These are phyloP conservation scores for Unio delphinus DNA, from an alignment of 2,888 invertebrate species.

Conservation along the genomic window DNA sequence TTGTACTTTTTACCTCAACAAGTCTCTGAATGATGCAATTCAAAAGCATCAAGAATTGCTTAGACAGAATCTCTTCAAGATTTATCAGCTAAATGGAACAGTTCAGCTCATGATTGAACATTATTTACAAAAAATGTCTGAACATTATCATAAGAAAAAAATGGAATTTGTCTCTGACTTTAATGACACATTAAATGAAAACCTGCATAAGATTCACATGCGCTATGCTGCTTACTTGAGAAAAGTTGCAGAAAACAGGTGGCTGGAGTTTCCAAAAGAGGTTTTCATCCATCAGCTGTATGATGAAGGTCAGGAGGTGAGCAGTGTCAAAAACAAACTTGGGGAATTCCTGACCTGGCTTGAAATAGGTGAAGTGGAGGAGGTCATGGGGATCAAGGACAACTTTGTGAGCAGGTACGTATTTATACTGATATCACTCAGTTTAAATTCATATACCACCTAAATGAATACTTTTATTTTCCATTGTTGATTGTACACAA, in stretches of 20 bases:
- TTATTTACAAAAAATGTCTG: slow-evolving; percentile 33
- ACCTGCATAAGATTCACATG: slow-evolving; percentile 42
- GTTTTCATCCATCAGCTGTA: slow-evolving; percentile 52
- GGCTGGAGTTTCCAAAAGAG: slow-evolving; percentile 62
- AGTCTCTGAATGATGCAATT: slow-evolving; percentile 27
- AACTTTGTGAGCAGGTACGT: slow-evolving; percentile 42
- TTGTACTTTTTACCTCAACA: slow-evolving; percentile 53
- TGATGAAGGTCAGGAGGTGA: slow-evolving; percentile 23
- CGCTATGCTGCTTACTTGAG: slow-evolving; percentile 56
- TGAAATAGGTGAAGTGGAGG: slow-evolving; percentile 57
- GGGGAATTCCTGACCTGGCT: slow-evolving; percentile 56
- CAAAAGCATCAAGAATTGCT: slow-evolving; percentile 25
- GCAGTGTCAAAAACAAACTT: slow-evolving; percentile 33
- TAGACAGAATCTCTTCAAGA: slow-evolving; percentile 26
- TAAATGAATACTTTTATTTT: too few relatives aligned
- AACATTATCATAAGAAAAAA: slow-evolving; percentile 39
- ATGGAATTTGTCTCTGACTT: slow-evolving; percentile 49
- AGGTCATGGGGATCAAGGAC: slow-evolving; percentile 44
- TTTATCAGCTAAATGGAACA: slow-evolving; percentile 45
- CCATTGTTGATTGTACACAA: too few relatives aligned
- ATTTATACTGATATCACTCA: too few relatives aligned
- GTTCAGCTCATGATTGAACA: slow-evolving; percentile 30
- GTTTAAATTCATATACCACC: neutral
- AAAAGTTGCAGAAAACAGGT: slow-evolving; percentile 54
- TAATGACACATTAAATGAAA: slow-evolving; percentile 48